These are phyloP conservation scores for Channallabes apus DNA, from an alignment of 2,797 vertebrate species.

Conservation along the genomic window DNA sequence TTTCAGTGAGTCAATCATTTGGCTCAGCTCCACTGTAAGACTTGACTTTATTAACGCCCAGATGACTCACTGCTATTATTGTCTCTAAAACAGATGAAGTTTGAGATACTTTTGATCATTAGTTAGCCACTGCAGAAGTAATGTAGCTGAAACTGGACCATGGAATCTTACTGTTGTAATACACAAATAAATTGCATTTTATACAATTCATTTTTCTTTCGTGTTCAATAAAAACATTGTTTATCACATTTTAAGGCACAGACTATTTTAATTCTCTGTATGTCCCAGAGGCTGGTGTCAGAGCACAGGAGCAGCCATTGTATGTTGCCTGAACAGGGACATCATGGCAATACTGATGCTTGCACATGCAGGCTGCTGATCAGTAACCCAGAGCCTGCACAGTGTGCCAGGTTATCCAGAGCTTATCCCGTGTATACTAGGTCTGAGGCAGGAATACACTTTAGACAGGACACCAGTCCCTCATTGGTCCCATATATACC, in stretches of 20 bases:
- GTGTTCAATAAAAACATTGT: not conserved
- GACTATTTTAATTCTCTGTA: not conserved
- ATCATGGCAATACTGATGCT: not conserved
- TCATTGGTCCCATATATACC: not conserved
- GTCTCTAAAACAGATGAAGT: not conserved
- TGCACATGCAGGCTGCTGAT: not conserved
- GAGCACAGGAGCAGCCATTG: not conserved
- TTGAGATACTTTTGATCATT: not conserved
- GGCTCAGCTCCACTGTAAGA: not conserved
- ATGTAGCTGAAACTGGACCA: not conserved
- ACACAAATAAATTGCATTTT: not conserved
- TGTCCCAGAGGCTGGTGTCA: not conserved
- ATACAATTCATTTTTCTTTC: not conserved
- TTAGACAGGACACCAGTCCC: not conserved
- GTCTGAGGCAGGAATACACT: not conserved
- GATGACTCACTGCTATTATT: not conserved
- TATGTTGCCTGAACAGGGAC: not conserved
- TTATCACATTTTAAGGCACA: not conserved
- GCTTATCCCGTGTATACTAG: not conserved
- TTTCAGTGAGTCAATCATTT: not conserved
- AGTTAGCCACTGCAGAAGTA: not conserved
- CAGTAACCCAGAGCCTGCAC: not conserved
- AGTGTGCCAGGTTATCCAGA: not conserved
- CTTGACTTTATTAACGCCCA: not conserved
- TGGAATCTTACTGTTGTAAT: not conserved